Conservation (phyloP, 2,797 vertebrate species). For the Morus bassanus region DNA sequence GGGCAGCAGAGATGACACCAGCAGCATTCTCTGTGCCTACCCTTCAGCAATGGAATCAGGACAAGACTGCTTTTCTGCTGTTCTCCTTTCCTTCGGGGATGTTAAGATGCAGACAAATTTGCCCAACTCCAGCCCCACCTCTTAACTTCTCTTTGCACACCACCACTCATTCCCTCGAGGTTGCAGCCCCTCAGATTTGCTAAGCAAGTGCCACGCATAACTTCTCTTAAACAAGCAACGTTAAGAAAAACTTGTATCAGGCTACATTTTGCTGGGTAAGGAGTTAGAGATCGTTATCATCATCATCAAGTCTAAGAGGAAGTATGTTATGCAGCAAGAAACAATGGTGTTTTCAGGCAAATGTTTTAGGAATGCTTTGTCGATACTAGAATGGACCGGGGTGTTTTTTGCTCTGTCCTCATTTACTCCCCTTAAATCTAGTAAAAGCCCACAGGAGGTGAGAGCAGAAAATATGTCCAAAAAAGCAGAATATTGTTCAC, state of each 20-base stretch:
- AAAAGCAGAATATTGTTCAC: neutral
- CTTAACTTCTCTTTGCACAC: neutral
- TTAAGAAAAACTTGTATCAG: neutral
- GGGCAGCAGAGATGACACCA: neutral
- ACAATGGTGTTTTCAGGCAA: neutral
- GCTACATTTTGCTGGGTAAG: neutral
- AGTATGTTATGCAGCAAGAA: neutral
- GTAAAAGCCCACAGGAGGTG: neutral
- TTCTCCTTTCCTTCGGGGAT: accelerated
- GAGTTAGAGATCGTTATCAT: neutral
- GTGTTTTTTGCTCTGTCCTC: neutral
- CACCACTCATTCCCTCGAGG: neutral
- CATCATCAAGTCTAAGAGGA: neutral
- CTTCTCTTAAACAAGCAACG: neutral
- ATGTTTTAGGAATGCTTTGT: neutral
- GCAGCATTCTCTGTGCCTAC: no score
- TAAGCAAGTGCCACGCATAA: neutral
- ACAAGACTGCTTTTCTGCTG: neutral
- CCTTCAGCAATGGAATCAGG: accelerated
- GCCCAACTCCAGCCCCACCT: neutral
- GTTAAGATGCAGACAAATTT: neutral
- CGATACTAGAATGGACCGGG: neutral
- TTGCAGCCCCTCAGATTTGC: neutral
- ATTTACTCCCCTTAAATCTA: neutral
- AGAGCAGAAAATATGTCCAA: neutral